phyloP scores from a whole-genome alignment of 2,797 vertebrate species.

The Rhincodon typus region DNA sequence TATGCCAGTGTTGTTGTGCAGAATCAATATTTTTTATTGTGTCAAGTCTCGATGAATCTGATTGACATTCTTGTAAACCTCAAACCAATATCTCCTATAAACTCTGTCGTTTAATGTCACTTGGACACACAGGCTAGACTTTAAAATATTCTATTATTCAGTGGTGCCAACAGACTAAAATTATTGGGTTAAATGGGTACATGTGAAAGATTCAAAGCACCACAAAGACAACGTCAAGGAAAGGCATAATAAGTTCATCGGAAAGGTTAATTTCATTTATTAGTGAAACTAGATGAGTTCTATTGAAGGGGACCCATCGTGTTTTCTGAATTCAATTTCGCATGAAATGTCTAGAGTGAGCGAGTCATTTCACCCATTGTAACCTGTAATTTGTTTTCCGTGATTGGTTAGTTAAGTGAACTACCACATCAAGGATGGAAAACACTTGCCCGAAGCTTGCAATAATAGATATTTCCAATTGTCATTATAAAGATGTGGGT shows the following conservation, averaged over 20 bases:
- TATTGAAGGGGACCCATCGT: constrained; percentile 50
- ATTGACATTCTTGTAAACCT: constrained; percentile 20
- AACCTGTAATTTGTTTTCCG: constrained; percentile 54
- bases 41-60: neutral
- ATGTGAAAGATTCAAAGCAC: neutral
- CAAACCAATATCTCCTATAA: neutral
- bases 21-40: constrained; percentile 23
- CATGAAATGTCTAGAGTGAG: constrained; percentile 49
- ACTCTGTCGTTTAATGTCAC: neutral
- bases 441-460: constrained; percentile 10
- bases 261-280: constrained; percentile 46
- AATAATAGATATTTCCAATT: neutral
- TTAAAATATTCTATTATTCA: constrained; percentile 4
- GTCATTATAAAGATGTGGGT: neutral
- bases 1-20: neutral
- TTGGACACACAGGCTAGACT: neutral
- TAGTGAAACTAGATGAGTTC: constrained; percentile 42
- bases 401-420: constrained; percentile 55
- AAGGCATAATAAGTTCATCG: neutral
- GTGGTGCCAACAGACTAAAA: neutral
- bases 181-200: neutral
- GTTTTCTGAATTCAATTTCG: constrained; percentile 53
- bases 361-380: constrained; percentile 49
- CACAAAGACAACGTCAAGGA: neutral
- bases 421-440: constrained; percentile 41